phyloP scores from a whole-genome alignment of 1,140 invertebrate genomes.

The Thaumatotibia leucotreta region DNA sequence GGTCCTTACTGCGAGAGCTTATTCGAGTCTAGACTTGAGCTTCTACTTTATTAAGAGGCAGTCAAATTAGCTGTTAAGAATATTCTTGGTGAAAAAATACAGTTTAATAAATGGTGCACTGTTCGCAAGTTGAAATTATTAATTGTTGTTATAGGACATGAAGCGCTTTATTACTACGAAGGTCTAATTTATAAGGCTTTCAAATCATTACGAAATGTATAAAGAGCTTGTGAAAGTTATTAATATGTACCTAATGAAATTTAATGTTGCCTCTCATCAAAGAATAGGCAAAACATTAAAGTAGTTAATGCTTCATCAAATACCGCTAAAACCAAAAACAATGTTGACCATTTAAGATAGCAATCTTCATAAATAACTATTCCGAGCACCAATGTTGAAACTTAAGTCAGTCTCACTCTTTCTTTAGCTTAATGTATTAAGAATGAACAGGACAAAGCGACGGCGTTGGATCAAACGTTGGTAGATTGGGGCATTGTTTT shows the following conservation, averaged over 20 bases:
- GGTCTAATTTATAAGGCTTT: neutral
- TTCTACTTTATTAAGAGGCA: neutral
- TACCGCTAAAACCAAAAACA: slow-evolving; percentile 10
- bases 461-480: slow-evolving; percentile 38
- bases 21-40: neutral
- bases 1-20: neutral
- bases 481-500: slow-evolving; percentile 4
- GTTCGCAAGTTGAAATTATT: too few relatives aligned
- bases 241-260: too few relatives aligned
- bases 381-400: neutral
- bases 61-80: neutral
- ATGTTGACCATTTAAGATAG: slow-evolving; percentile 12
- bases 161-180: too few relatives aligned
- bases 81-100: too few relatives aligned
- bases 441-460: slow-evolving; percentile 19
- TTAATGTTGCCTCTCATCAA: neutral
- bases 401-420: neutral
- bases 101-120: too few relatives aligned
- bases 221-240: neutral
- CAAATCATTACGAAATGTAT: too few relatives aligned
- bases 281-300: slow-evolving; percentile 1
- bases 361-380: neutral
- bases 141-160: too few relatives aligned
- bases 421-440: slow-evolving; percentile 19
- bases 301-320: slow-evolving; percentile 5